phyloP scores from a whole-genome alignment of 2,113 vertebrate genomes.

The Pangasianodon hypophthalmus region DNA sequence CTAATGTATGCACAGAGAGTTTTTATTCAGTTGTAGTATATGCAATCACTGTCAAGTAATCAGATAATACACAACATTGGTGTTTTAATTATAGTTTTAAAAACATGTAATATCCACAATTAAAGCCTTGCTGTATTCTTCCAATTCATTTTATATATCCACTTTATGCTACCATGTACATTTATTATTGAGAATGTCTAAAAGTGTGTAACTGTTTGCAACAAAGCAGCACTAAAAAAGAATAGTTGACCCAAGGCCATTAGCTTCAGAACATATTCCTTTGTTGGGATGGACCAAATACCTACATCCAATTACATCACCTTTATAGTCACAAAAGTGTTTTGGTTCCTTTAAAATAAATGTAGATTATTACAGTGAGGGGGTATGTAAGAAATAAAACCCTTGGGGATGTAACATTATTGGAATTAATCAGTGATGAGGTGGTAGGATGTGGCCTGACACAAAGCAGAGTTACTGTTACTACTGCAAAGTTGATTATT shows the following conservation, averaged over 20 bases:
- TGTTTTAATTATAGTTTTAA: neutral
- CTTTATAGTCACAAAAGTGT: neutral
- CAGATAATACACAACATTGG: neutral
- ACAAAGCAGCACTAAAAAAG: neutral
- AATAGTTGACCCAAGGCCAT: neutral
- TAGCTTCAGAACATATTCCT: neutral
- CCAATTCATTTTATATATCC: too few relatives aligned
- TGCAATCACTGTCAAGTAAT: neutral
- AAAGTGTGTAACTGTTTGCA: neutral
- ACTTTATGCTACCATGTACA: neutral
- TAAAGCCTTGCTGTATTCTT: neutral
- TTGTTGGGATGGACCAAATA: neutral
- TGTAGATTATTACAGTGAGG: neutral
- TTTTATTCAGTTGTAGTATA: neutral
- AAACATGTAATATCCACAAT: neutral
- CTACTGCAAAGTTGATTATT: neutral
- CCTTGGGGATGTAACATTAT: neutral
- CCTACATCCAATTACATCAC: neutral
- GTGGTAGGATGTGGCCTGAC: too few relatives aligned
- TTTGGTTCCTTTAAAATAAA: neutral
- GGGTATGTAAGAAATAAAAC: neutral
- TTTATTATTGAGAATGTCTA: neutral
- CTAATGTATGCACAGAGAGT: neutral
- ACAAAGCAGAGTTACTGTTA: too few relatives aligned
- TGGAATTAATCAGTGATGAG: neutral